Evolutionary conservation across 2,797 vertebrate species (phyloP), one percentile per base, ranked within the genome.

Genomic region (Cyclopterus lumpus): DNA sequence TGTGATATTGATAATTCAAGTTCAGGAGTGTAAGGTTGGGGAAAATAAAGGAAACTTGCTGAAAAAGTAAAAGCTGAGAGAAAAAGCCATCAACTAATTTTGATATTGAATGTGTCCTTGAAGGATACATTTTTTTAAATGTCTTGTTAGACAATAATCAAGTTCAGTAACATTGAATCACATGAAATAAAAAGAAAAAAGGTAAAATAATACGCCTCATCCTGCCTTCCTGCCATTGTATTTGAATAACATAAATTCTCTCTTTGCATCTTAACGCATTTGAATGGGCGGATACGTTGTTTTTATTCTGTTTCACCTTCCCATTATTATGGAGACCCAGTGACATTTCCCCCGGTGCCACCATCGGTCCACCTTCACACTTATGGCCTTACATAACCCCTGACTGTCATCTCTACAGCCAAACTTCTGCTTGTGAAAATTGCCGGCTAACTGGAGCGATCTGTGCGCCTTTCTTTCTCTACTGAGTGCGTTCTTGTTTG

Each of bases 401-500:
- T 67, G 48, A 51, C 55, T 53, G 32, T 46, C 14, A 40, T 57
- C 18, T 32, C 12, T 24, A n/a, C 12, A 48, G 32, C 16, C n/a
- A 60, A 2, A 42, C 7, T 51, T 42, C 55, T 51, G 18, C n/a
- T 53, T 24, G 38, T 58, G 34, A 48, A 55, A 66, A 32, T 62
- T 67, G n/a, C 9, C 0, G 5, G 8, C n/a, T 20, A 65, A 46
- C 32, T 44, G 16, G 8, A 18, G 16, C 1, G 0, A 57, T 66
- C n/a, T 57, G 15, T 38, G 6, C 2, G 18, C 20, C 57, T 40
- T 22, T 61, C 38, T 16, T 51, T 22, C 59, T 68, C 18, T 61
- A 6, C 42, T 36, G 22, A n/a, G 28, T 34, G 26, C 10, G 79
- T 77, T 73, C 63, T 32, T 66, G 15, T 82, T 84, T 81, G 8